Base-by-base conservation (phyloP, 2,888 invertebrate genomes). In the Aelia acuminata region DNA sequence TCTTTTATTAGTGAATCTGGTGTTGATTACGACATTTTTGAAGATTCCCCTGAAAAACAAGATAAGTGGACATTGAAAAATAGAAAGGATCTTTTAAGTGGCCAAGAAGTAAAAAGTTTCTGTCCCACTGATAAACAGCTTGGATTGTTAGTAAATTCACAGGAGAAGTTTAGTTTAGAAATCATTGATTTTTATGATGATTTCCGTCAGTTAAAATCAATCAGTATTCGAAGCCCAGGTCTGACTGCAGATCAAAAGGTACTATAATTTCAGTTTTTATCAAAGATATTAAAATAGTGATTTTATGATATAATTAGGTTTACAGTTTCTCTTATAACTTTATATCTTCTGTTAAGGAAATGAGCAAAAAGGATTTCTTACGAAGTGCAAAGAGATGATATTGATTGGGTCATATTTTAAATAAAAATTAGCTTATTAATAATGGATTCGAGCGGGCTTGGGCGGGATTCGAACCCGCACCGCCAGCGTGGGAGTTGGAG, bases 1-100 rank as follows among this genome's bases (percentile, higher is more conserved):
- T 47, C 39, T 22, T 87, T 49, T 87, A 75, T 84, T 31, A 87
- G 87, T 39, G 87, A 87, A 48, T 53, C 49, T 3, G 75, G 49
- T n/a, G 53, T 48, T 20, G 87, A 87, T 8, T 87, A 84, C 49
- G 87, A 87, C 22, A 35, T 87, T 26, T 87, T 87, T 80, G 87
- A 87, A 49, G 87, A 87, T 87, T 87, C 87, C 1, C 87, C 87
- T 13, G 80, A 84, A n/a, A 80, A 70, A 53, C 75, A 22, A 22
- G 87, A 87, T 43, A 80, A 87, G n/a, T 87, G 87, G 87, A 20
- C 7, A 35, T 20, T 87, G 22, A 49, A 50, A 63, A 26, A 84
- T 80, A 80, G 5, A 43, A 70, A 49, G 22, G 49, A 80, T 20
- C 3, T 80, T 2, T 39, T 80, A 47, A 75, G 5, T 2, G 80